phyloP scores from a whole-genome alignment of 2,888 invertebrate species.

The Crocallis elinguaria region DNA sequence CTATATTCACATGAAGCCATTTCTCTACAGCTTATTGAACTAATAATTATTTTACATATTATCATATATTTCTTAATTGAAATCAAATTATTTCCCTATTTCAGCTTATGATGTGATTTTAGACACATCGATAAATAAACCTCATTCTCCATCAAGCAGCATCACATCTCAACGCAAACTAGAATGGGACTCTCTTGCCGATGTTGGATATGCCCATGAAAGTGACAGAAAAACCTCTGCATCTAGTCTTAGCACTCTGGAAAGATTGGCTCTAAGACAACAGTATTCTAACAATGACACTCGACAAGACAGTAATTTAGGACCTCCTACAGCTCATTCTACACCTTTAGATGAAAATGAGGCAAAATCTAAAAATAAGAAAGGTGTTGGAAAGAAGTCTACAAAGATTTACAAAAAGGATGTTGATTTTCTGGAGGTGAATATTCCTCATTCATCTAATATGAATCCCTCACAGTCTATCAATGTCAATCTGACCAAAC shows the following conservation, averaged over 20 bases:
- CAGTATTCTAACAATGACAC: constrained; percentile 75
- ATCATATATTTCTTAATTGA: background rate
- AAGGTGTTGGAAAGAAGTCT: constrained; percentile 59
- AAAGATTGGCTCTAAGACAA: constrained; percentile 85
- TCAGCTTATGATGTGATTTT: constrained; percentile 69
- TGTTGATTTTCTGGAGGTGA: constrained; percentile 69
- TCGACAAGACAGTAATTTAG: constrained; percentile 59
- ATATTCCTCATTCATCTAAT: constrained; percentile 59
- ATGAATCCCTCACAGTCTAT: constrained; percentile 58
- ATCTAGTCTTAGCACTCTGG: constrained; percentile 85
- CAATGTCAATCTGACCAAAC: constrained; percentile 76
- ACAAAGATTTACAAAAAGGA: constrained; percentile 73
- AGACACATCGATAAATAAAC: constrained; percentile 70
- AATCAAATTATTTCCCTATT: constrained; percentile 36
- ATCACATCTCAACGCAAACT: constrained; percentile 89
- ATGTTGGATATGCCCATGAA: constrained; percentile 91
- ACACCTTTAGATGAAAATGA: constrained; percentile 74
- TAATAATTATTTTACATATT: too few relatives aligned
- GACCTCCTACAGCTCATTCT: constrained; percentile 81
- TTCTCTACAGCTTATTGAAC: too few relatives aligned
- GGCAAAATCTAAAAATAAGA: constrained; percentile 58
- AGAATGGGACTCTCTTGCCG: constrained; percentile 95
- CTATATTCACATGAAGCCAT: too few relatives aligned
- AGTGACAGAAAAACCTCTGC: constrained; percentile 79
- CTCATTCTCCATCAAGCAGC: constrained; percentile 90